phyloP scores from a whole-genome alignment of 1,140 invertebrate species.

The Calephelis virginiensis region DNA sequence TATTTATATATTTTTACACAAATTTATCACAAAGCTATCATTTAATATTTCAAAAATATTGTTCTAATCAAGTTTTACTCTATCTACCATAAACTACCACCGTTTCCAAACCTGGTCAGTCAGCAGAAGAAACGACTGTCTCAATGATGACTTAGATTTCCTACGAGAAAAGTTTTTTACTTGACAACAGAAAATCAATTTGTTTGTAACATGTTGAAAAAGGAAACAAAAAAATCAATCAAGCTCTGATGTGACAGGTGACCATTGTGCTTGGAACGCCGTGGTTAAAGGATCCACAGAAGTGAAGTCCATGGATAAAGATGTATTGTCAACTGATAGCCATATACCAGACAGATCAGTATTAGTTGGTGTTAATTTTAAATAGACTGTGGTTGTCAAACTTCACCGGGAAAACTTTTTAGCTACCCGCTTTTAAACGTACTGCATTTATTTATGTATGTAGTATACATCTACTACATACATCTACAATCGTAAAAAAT shows the following conservation, averaged over 20 bases:
- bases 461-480: too few species aligned
- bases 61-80: too few species aligned
- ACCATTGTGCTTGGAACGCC: conserved; percentile 60
- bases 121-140: too few species aligned
- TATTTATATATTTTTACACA: too few species aligned
- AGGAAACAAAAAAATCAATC: conserved; percentile 67
- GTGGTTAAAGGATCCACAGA: conserved; percentile 57
- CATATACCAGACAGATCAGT: conserved; percentile 40
- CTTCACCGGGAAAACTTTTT: background rate
- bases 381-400: conserved; percentile 43
- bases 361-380: conserved; percentile 37
- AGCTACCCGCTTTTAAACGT: too few species aligned
- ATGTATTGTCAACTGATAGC: conserved; percentile 58
- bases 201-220: conserved; percentile 45
- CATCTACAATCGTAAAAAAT: too few species aligned
- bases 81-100: too few species aligned
- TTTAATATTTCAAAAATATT: too few species aligned
- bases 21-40: too few species aligned
- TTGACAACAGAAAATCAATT: conserved; percentile 39
- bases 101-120: too few species aligned
- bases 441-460: too few species aligned
- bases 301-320: conserved; percentile 57
- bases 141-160: too few species aligned
- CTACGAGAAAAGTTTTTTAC: conserved; percentile 20
- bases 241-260: conserved; percentile 65